Evolutionary conservation across 2,797 vertebrate species (phyloP).

Genomic region (Helarctos malayanus): DNA sequence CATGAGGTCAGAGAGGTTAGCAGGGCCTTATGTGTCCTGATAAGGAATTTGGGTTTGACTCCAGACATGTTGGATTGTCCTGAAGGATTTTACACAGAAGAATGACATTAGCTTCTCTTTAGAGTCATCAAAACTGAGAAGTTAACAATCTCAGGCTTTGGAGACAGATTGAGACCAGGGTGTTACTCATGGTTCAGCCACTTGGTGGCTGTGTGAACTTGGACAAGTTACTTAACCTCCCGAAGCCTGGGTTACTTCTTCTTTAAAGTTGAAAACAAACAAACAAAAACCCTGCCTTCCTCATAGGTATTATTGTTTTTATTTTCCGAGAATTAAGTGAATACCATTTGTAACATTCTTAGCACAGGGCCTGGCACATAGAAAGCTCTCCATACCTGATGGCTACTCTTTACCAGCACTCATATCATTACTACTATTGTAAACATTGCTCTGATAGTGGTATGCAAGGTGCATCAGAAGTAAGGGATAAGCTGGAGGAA

Average conservation of each 20-base stretch:
- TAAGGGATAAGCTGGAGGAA: not conserved
- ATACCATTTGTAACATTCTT: not conserved
- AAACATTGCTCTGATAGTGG: not conserved
- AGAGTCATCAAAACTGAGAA: not conserved
- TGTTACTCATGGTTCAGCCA: conserved; percentile 11
- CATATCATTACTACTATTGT: no score
- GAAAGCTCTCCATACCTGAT: not conserved
- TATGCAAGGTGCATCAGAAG: not conserved
- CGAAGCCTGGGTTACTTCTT: not conserved
- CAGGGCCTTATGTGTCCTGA: not conserved
- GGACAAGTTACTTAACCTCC: not conserved
- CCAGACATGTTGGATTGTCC: not conserved
- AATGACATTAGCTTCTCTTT: not conserved
- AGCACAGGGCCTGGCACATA: not conserved
- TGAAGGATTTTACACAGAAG: not conserved
- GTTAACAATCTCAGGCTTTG: not conserved
- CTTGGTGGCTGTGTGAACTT: conserved; percentile 20
- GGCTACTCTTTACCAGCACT: not conserved
- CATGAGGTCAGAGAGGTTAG: not conserved
- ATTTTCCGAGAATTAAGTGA: conserved; percentile 29
- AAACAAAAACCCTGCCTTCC: not conserved
- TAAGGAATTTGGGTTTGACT: conserved; percentile 14
- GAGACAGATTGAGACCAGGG: not conserved
- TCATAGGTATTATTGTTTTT: not conserved
- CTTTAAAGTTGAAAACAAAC: not conserved